Base-by-base conservation (phyloP, 2,888 invertebrate genomes). In the Andrena bucephala region DNA sequence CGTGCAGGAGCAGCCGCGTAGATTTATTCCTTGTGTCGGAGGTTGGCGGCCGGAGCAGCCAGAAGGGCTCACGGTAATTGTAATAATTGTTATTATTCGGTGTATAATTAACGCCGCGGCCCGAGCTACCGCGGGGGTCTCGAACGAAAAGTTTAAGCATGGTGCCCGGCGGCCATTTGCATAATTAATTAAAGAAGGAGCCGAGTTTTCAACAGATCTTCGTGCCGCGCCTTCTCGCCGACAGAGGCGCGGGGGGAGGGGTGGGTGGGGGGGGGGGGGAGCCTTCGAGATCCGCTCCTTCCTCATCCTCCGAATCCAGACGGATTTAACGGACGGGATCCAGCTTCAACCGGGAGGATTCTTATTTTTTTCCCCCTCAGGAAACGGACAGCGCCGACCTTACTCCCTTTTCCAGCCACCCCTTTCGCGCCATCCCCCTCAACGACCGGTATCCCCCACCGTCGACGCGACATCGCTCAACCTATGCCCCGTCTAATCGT, bases 171-270 rank as follows among this genome's bases (percentile, higher is more conserved):
- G 91, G 92, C 92, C 92, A 92, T 92, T 92, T 92, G 91, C 92
- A 92, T 92, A 92, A 92, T 92, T 92, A 92, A 92, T 92, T 92
- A 92, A 92, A 92, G 92, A 92, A 92, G 89, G 91, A 92, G 90
- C 87, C 85, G 91, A 91, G 90, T 91, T 92, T 91, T 91, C 91
- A 92, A 92, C 91, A 92, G 92, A 91, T 92, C 91, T 91, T 91
- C 90, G 86, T 92, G 87, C 89, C 87, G 77, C 74, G 82, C 84
- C 89, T 85, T 85, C 84, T 81, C 85, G 76, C 68, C 71, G 68
- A 65, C 70, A 72, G 57, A 57, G 10, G 8, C 7, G 8, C 8
- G 33, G 81, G 75, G 82, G 71, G 81, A n/a, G n/a, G n/a, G n/a
- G n/a, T n/a, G n/a, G n/a, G n/a, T n/a, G 7, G 1, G 33, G 8